Conservation (phyloP, 1,140 invertebrate genomes). For the Drosophila kikkawai region DNA sequence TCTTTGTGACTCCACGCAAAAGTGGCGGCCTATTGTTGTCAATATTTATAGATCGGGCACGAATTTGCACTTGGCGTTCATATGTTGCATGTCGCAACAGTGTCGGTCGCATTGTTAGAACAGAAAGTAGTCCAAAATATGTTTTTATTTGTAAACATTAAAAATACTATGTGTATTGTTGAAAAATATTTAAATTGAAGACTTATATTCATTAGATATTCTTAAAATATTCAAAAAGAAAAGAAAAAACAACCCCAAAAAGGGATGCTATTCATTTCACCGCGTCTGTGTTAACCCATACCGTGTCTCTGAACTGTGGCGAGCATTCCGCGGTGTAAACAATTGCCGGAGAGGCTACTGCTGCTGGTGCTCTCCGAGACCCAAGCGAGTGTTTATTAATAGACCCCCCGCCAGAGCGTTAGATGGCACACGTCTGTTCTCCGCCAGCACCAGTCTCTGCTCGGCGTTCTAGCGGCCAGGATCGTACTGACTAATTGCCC, state of each 20-base stretch:
- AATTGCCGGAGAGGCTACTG: constrained; percentile 18
- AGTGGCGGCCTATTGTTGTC: constrained; percentile 41
- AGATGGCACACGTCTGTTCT: constrained; percentile 45
- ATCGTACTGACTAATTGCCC: constrained; percentile 33
- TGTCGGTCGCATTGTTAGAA: background rate
- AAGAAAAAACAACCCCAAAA: background rate
- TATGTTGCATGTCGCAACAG: constrained; percentile 13
- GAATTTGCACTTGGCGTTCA: constrained; percentile 36
- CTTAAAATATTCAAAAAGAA: background rate
- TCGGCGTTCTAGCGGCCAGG: constrained; percentile 61
- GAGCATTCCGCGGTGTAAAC: constrained; percentile 36
- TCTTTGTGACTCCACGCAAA: constrained; percentile 32
- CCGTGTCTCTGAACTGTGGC: constrained; percentile 14
- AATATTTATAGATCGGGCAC: constrained; percentile 48
- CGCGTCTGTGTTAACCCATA: constrained; percentile 13
- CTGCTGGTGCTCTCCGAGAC: constrained; percentile 31
- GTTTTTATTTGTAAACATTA: too few species aligned
- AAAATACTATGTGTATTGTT: too few species aligned
- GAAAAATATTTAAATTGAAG: background rate
- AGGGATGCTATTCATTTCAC: background rate
- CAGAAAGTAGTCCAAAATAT: too few species aligned
- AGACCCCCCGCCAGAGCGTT: constrained; percentile 62
- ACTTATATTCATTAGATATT: background rate
- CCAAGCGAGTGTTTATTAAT: constrained; percentile 68
- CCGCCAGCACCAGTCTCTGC: constrained; percentile 55